A percentile compares a stretch with the other conserved stretches of the same genome.
These are phyloP conservation scores for Syrmaticus mikado DNA, from an alignment of 2,113 vertebrate species.

Conservation along the genomic window DNA sequence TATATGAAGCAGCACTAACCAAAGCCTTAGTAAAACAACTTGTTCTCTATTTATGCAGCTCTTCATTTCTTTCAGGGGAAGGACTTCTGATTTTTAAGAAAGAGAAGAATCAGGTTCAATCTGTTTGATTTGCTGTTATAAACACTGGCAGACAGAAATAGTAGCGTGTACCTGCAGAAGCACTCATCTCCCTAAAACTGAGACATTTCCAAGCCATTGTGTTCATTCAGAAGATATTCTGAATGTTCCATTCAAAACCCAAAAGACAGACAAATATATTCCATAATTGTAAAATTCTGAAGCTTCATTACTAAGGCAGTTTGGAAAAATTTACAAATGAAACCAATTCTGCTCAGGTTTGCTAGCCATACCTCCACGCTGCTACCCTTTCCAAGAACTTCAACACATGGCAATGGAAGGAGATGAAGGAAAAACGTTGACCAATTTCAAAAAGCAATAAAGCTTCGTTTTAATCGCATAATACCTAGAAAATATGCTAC, in stretches of 20 bases:
- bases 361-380: background rate
- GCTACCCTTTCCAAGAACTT: background rate
- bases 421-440: background rate
- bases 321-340: background rate
- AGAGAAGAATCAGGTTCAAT: background rate
- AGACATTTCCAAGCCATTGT: background rate
- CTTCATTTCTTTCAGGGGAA: background rate
- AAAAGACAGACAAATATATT: background rate
- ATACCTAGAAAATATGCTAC: background rate
- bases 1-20: background rate
- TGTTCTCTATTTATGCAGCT: background rate
- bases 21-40: background rate
- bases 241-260: background rate
- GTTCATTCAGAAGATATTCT: background rate
- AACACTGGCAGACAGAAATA: background rate
- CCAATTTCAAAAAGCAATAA: background rate
- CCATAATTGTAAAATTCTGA: background rate
- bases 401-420: fast-evolving
- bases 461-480: background rate
- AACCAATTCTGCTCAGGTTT: background rate
- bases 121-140: background rate
- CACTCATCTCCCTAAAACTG: background rate
- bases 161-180: background rate
- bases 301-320: background rate
- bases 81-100: background rate